Evolutionary conservation across 2,888 invertebrate species (phyloP).

Genomic region (Neelides folsomi): DNA sequence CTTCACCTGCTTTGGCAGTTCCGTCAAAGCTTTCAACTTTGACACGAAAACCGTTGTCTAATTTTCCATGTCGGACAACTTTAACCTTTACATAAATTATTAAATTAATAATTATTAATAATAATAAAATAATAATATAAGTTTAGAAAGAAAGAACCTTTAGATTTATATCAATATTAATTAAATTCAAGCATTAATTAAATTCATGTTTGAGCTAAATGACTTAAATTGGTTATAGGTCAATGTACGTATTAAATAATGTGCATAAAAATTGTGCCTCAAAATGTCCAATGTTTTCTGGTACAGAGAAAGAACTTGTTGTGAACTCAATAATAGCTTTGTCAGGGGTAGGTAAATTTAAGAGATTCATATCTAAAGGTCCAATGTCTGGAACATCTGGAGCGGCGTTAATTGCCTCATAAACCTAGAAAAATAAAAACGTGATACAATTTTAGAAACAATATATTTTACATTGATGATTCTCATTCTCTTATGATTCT

Average conservation of each 20-base stretch:
- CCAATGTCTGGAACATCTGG: slow-evolving; percentile 34
- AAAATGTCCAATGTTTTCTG: slow-evolving; percentile 41
- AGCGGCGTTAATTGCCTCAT: slow-evolving; percentile 35
- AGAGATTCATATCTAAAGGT: slow-evolving; percentile 34
- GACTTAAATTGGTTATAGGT: too few relatives aligned
- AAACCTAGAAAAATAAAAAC: slow-evolving; percentile 35
- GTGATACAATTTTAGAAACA: too few relatives aligned
- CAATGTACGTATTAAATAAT: too few relatives aligned
- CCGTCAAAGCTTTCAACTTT: slow-evolving; percentile 47
- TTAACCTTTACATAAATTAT: slow-evolving; percentile 36
- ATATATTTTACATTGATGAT: too few relatives aligned
- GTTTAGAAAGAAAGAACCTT: too few relatives aligned
- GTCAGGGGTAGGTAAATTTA: slow-evolving; percentile 28
- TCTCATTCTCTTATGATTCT: too few relatives aligned
- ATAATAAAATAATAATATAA: too few relatives aligned
- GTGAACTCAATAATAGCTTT: slow-evolving; percentile 43
- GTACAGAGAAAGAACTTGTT: slow-evolving; percentile 42
- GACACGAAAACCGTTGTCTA: slow-evolving; percentile 38
- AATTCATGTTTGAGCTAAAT: too few relatives aligned
- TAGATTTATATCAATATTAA: too few relatives aligned
- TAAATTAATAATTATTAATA: too few relatives aligned
- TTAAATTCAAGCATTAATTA: too few relatives aligned
- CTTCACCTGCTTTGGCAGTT: slow-evolving; percentile 33
- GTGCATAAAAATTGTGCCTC: too few relatives aligned
- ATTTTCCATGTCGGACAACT: slow-evolving; percentile 40